These are phyloP conservation scores for Thera britannica DNA, from an alignment of 2,888 invertebrate genomes.

Conservation along the genomic window DNA sequence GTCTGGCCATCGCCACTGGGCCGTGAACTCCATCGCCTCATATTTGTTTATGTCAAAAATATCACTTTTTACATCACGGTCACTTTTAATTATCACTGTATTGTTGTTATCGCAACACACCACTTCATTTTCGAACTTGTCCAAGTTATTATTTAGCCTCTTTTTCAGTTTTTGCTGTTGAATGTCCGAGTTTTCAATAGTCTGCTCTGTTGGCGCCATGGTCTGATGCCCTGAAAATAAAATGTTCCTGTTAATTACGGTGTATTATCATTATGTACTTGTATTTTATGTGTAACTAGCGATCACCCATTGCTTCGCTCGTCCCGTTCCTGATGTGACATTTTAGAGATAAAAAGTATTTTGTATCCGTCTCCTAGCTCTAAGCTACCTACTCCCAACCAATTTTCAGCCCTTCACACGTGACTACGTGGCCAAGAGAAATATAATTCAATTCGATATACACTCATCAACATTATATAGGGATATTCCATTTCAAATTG, in stretches of 20 bases:
- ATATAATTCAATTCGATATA: no score
- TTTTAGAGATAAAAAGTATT: no score
- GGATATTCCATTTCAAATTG: no score
- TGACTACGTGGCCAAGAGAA: no score
- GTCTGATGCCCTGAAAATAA: constrained; percentile 12
- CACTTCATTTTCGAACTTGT: constrained; percentile 48
- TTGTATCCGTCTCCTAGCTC: no score
- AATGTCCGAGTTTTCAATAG: constrained; percentile 54
- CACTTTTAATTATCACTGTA: constrained; percentile 49
- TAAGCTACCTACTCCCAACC: no score
- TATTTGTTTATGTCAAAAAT: constrained; percentile 69
- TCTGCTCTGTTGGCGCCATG: constrained; percentile 69
- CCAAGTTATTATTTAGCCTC: constrained; percentile 50
- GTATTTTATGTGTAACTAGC: no score
- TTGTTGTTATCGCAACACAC: constrained; percentile 62
- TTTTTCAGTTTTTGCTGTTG: constrained; percentile 58
- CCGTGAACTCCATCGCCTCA: constrained; percentile 81
- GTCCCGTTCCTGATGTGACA: no score
- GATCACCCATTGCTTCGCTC: no score
- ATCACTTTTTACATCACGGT: constrained; percentile 55
- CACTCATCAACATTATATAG: no score
- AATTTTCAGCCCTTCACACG: no score
- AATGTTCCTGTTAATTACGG: neutral
- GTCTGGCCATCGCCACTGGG: constrained; percentile 90
- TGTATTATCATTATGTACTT: neutral